Evolutionary conservation across 35 echinoderm and acorn worm genomes (phyloP).

Genomic region (Stichopus chloronotus): DNA sequence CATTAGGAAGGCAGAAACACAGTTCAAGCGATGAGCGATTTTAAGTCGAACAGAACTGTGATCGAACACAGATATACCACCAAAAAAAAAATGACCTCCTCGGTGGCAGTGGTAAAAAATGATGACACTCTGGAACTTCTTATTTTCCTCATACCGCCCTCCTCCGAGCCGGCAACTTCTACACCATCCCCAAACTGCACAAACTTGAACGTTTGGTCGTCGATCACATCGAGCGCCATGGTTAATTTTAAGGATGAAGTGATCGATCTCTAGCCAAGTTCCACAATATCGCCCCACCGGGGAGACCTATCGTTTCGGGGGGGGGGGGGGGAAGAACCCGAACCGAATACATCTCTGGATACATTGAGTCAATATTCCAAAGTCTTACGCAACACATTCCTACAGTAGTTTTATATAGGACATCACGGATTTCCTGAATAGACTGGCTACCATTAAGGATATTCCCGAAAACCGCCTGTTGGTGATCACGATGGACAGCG

Average conservation of each 20-base stretch:
- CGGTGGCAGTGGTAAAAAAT: not conserved
- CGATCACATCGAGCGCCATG: not conserved
- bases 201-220: not conserved
- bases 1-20: not conserved
- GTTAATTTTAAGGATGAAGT: not conserved
- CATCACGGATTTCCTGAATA: slow-evolving; percentile 26
- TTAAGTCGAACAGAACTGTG: not conserved
- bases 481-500: not conserved
- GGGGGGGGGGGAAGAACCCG: not conserved
- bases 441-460: not conserved
- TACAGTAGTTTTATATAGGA: slow-evolving; percentile 18
- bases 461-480: not conserved
- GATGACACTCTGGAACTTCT: not conserved
- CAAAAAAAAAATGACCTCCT: not conserved
- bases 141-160: not conserved
- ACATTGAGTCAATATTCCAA: slow-evolving; percentile 22
- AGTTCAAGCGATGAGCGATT: not conserved
- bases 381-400: not conserved
- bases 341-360: slow-evolving; percentile 28
- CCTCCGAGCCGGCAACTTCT: not conserved
- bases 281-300: not conserved
- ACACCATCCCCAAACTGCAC: slow-evolving; percentile 36
- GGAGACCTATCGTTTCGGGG: slow-evolving; percentile 18
- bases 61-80: not conserved
- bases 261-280: not conserved